Conservation (phyloP, 2,888 invertebrate species). For the Hydriomena furcata region DNA sequence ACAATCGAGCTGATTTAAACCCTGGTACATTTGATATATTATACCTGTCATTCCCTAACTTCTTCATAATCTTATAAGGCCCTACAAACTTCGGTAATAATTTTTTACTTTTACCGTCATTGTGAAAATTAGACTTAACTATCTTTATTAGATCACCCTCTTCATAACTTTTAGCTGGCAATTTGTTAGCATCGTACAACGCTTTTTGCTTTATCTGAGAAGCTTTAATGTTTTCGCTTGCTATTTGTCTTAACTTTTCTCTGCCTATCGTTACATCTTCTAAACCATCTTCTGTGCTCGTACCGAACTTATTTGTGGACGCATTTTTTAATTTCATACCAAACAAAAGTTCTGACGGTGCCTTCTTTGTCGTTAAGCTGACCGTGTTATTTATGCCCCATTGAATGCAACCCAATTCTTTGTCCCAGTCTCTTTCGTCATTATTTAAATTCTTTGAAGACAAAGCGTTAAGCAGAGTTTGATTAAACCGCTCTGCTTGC, state of each 20-base stretch:
- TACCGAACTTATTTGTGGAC: not conserved
- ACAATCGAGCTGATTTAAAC: not conserved
- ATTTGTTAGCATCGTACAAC: not conserved
- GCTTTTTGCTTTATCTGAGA: not conserved
- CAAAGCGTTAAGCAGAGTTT: slow-evolving; percentile 1
- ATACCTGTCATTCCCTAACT: not conserved
- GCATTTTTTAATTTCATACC: not conserved
- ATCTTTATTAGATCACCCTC: slow-evolving; percentile 2
- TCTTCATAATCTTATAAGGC: not conserved
- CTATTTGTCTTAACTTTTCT: not conserved
- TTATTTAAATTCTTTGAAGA: not conserved
- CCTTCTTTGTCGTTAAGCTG: not conserved
- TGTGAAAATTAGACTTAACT: not conserved
- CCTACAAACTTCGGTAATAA: slow-evolving; percentile 1
- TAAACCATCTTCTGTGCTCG: not conserved
- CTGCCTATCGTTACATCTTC: not conserved
- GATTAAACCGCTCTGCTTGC: slow-evolving; percentile 14
- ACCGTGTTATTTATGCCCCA: slow-evolving; percentile 15
- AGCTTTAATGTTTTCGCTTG: not conserved
- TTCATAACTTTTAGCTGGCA: not conserved
- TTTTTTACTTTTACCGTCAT: not conserved
- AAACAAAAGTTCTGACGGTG: not conserved
- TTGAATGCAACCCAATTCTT: slow-evolving; percentile 4
- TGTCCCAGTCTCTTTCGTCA: slow-evolving; percentile 10
- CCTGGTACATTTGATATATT: not conserved